phyloP scores from a whole-genome alignment of 2,888 invertebrate genomes.

The Lamellibrachia columna region DNA sequence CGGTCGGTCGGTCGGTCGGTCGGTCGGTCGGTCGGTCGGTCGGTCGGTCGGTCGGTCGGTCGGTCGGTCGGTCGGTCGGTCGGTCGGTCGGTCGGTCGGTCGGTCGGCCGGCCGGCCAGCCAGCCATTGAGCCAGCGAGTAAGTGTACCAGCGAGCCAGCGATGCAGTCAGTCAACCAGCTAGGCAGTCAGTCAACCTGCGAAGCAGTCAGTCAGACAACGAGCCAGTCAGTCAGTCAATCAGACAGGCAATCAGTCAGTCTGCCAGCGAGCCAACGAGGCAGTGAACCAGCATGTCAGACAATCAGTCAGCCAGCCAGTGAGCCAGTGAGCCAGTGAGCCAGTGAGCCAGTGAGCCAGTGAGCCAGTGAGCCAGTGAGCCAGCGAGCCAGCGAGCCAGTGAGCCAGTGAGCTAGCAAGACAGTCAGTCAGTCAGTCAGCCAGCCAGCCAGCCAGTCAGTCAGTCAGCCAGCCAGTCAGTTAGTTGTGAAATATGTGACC shows the following conservation, averaged over 20 bases:
- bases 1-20: constrained; percentile 29
- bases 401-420: too few relatives aligned
- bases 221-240: neutral
- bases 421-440: too few relatives aligned
- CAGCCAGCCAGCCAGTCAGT: too few relatives aligned
- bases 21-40: constrained; percentile 30
- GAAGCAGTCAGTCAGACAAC: neutral
- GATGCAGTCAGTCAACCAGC: neutral
- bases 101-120: neutral
- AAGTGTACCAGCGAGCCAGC: neutral
- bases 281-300: too few relatives aligned
- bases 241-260: neutral
- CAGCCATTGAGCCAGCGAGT: constrained; percentile 51
- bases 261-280: neutral
- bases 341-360: too few relatives aligned
- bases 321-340: too few relatives aligned
- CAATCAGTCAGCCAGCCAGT: too few relatives aligned
- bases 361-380: too few relatives aligned
- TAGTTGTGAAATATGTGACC: too few relatives aligned
- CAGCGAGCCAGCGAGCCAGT: too few relatives aligned
- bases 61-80: neutral
- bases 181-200: neutral
- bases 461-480: too few relatives aligned
- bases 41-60: constrained; percentile 24
- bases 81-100: too few relatives aligned